A percentile compares a stretch with the other conserved stretches of the same genome.
Evolutionary conservation across 2,888 invertebrate genomes (phyloP).

Genomic region (Drosophila atripex): DNA sequence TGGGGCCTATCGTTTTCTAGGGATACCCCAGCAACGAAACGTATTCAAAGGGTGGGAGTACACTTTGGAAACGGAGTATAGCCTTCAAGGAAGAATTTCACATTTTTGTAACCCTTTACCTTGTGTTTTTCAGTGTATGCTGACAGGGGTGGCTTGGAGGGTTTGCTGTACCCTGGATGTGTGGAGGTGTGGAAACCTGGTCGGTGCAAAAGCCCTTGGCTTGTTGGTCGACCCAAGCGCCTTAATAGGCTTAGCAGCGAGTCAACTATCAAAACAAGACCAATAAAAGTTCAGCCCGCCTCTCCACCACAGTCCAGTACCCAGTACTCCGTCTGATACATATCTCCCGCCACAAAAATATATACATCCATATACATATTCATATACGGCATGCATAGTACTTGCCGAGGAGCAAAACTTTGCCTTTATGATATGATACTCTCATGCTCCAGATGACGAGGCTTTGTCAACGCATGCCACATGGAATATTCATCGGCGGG

Average conservation of each 20-base stretch:
- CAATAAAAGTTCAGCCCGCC: slow-evolving; percentile 62
- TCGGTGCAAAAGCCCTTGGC: slow-evolving; percentile 69
- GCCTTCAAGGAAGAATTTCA: not conserved
- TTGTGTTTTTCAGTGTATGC: not conserved
- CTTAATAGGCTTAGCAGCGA: slow-evolving; percentile 75
- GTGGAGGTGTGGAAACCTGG: slow-evolving; percentile 60
- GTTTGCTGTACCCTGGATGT: not conserved
- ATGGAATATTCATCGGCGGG: slow-evolving; percentile 32
- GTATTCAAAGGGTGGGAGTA: slow-evolving; percentile 3
- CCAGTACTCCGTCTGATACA: slow-evolving; percentile 19
- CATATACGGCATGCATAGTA: slow-evolving; percentile 3
- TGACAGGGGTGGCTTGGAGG: not conserved
- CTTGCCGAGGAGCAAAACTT: slow-evolving; percentile 27
- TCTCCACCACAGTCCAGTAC: slow-evolving; percentile 18
- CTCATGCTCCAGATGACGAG: slow-evolving; percentile 64
- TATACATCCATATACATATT: not conserved
- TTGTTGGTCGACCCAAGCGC: slow-evolving; percentile 69
- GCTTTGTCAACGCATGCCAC: slow-evolving; percentile 66
- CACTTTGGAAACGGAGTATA: not conserved
- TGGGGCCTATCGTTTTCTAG: slow-evolving; percentile 62
- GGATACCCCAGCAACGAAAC: slow-evolving; percentile 11
- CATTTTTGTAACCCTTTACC: too few species aligned
- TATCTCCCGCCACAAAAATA: not conserved
- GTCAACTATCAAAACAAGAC: slow-evolving; percentile 77
- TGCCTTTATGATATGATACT: slow-evolving; percentile 55